Evolutionary conservation across 2,113 vertebrate species (phyloP), one percentile per base, ranked within the genome.

Genomic region (Lepidothrix coronata): DNA sequence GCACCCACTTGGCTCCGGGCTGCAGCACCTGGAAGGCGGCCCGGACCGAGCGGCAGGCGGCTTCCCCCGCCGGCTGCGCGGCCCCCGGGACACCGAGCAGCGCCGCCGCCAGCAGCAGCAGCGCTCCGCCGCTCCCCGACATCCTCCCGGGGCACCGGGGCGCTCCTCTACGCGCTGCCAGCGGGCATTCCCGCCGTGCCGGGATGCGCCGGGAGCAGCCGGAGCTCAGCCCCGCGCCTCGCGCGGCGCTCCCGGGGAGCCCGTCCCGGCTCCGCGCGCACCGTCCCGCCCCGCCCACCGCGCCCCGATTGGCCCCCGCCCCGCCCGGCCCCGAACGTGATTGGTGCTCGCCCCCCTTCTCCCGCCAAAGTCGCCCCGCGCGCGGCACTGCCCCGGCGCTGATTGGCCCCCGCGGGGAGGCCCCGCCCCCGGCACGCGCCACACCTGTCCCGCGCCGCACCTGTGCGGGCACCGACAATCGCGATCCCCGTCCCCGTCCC

Each of bases 1-100:
- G 96, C 9, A 95, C 92, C 95, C 95, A 91, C 72, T 94, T 97
- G 61, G 93, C 95, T 85, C 96, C 96, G 12, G 92, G 95, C 87
- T 94, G 95, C 80, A 94, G 87, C 58, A 11, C 79, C 71, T 92
- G 94, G 84, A 96, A 96, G 23, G 95, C 52, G 23, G 87, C 11
- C 18, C 89, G 92, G 43, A 95, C 92, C 12, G 76, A 58, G 85
- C 52, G 91, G 76, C 91, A 96, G 17, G 81, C 13, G 14, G 39
- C 52, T 51, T 93, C 88, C 15, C 88, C 81, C 46, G 3, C 18
- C 17, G 30, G 76, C 48, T 86, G 91, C 21, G 75, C 44, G 12
- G 11, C 4, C 3, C 10, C 75, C 14, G 61, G 66, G 15, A 25
- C 65, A 6, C 61, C 41, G 44, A 93, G 51, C 55, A 93, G 49